Base-by-base conservation (phyloP, 1,140 invertebrate genomes). In the Drosophila ohnishii region DNA sequence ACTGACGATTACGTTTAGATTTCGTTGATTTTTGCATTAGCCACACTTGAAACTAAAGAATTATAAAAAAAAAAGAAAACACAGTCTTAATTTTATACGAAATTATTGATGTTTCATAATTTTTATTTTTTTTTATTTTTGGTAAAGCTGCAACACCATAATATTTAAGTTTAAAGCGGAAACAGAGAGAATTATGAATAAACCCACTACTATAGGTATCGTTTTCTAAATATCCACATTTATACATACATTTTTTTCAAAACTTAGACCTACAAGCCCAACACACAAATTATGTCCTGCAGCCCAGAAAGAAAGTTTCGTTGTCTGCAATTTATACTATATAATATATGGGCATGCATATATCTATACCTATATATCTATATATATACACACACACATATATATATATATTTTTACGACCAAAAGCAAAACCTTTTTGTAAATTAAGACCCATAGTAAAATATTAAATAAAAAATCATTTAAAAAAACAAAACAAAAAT, bases 341-440 rank as follows among this genome's bases (percentile, higher is more conserved):
- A 34, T n/a, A 59, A 28, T 28, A 28, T 28, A 28, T 28, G 19
- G 53, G 19, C 37, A 42, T 37, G 11, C 34, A 25, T 66, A 47
- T 22, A 61, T 37, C 48, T 16, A 22, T 45, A 70, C 53, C 48
- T 40, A 70, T 53, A 62, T 39, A 72, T 25, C 30, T 47, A 47
- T 47, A 56, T 48, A 62, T n/a, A 72, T 48, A 74, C 13, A 13
- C 51, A 53, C 39, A 32, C 34, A 67, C 34, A 60, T 14, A 56
- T 19, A 56, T 48, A 71, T 71, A 62, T 72, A 62, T 62, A 62
- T 72, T 71, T 63, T 55, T 74, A 61, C 57, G 67, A 73, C 71
- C 50, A 59, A 70, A 84, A 19, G 13, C 22, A 22, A 67, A 35
- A 67, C 30, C 25, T 16, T n/a, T 83, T 72, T 82, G 65, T 76